Evolutionary conservation across 2,797 vertebrate genomes (phyloP).

Genomic region (Liasis olivaceus): DNA sequence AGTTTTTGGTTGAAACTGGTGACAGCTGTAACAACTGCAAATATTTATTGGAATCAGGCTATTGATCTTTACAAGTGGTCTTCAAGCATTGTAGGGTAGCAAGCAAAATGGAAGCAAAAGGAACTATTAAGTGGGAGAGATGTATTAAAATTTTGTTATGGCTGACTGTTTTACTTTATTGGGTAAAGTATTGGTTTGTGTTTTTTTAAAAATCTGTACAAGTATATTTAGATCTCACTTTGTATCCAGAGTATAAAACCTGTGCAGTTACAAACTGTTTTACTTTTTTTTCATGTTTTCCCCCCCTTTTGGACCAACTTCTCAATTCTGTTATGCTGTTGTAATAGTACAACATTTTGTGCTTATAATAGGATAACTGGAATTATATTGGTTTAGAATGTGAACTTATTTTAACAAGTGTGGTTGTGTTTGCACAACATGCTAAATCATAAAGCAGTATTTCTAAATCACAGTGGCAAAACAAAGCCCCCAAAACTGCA

Average conservation of each 20-base stretch:
- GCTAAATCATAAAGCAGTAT: background rate
- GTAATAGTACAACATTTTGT: background rate
- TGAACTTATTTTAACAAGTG: background rate
- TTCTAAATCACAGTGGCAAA: background rate
- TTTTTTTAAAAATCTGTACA: background rate
- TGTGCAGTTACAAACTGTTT: background rate
- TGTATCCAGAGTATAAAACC: background rate
- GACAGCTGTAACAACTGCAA: background rate
- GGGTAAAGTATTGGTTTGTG: conserved; percentile 27
- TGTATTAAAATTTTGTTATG: conserved; percentile 30
- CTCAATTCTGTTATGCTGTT: background rate
- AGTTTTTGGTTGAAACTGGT: conserved; percentile 17
- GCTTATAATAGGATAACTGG: background rate
- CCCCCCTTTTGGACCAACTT: background rate
- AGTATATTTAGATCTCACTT: background rate
- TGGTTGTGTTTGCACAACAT: background rate
- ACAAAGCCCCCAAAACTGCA: too few relatives aligned
- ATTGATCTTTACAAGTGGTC: background rate
- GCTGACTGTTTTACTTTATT: conserved; percentile 38
- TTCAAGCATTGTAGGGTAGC: background rate
- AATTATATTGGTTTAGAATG: background rate
- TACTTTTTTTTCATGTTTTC: background rate
- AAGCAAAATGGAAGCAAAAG: background rate
- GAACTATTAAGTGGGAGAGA: background rate
- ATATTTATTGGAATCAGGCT: background rate